A percentile compares a stretch with the other conserved stretches of the same genome.
phyloP scores from a whole-genome alignment of 1,140 invertebrate genomes.

The Drosophila persimilis region DNA sequence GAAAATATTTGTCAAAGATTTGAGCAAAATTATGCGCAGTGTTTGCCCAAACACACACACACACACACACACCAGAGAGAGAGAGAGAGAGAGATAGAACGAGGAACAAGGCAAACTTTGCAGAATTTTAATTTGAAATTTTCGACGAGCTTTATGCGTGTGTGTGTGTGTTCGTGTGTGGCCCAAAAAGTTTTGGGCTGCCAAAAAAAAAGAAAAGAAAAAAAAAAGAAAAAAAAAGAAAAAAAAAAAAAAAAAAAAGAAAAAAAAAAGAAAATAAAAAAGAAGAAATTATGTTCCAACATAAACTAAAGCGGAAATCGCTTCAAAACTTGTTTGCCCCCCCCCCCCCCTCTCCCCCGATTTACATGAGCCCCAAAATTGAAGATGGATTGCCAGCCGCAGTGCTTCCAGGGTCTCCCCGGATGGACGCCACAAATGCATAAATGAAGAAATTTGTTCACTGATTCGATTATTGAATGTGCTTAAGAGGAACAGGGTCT shows the following conservation, averaged over 20 bases:
- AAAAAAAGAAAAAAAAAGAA: slow-evolving; percentile 1
- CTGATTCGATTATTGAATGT: too few relatives aligned
- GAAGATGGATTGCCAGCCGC: too few relatives aligned
- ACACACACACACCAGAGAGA: slow-evolving; percentile 33
- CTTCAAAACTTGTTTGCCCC: slow-evolving; percentile 75
- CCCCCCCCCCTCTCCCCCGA: slow-evolving; percentile 30
- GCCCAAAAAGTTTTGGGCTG: slow-evolving; percentile 60
- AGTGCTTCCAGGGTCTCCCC: too few relatives aligned
- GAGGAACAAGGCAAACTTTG: slow-evolving; percentile 59
- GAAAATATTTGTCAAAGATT: slow-evolving; percentile 81
- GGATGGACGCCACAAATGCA: too few relatives aligned
- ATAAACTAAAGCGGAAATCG: slow-evolving; percentile 74
- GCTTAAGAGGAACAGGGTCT: too few relatives aligned
- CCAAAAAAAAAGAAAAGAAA: too few relatives aligned
- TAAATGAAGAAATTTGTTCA: too few relatives aligned
- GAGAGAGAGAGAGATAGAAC: neutral
- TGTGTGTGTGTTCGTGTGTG: slow-evolving; percentile 9
- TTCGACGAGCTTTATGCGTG: slow-evolving; percentile 53
- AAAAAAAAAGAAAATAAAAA: neutral
- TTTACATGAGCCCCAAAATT: slow-evolving; percentile 66
- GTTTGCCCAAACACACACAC: slow-evolving; percentile 68
- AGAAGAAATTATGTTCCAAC: slow-evolving; percentile 67
- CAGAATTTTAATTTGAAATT: slow-evolving; percentile 79
- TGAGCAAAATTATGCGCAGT: slow-evolving; percentile 78
- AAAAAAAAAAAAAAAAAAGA: slow-evolving; percentile 32